Percentiles rank a stretch among this genome's conserved stretches.
These are phyloP conservation scores for Scolopax mira DNA, from an alignment of 2,113 vertebrate species.

Conservation along the genomic window DNA sequence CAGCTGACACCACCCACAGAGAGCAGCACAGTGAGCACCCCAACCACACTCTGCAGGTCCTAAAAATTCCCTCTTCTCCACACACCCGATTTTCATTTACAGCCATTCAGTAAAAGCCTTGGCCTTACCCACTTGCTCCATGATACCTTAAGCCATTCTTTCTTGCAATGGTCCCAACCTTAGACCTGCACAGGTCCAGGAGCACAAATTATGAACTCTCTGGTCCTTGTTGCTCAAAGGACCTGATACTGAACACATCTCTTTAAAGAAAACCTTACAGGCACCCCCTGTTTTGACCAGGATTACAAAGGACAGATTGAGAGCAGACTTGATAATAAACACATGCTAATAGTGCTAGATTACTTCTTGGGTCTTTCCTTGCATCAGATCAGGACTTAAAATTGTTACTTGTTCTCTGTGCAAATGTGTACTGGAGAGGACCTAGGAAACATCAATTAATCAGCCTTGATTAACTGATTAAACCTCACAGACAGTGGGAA, in stretches of 20 bases:
- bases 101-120: not conserved
- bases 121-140: not conserved
- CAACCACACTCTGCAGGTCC: not conserved
- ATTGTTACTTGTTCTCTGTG: not conserved
- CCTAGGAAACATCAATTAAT: not conserved
- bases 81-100: not conserved
- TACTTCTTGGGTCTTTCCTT: not conserved
- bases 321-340: not conserved
- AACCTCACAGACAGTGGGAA: not conserved
- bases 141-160: not conserved
- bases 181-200: not conserved
- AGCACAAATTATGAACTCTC: not conserved
- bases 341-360: not conserved
- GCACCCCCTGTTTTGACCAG: rapidly evolving
- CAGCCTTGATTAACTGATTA: not conserved
- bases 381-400: not conserved
- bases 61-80: not conserved
- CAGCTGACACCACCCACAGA: not conserved
- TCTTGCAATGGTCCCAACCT: not conserved
- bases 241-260: not conserved
- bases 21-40: not conserved
- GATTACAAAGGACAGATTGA: not conserved
- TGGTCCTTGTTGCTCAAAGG: not conserved
- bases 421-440: not conserved
- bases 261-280: not conserved